phyloP scores from a whole-genome alignment of 2,113 vertebrate genomes.

The Oreochromis niloticus region DNA sequence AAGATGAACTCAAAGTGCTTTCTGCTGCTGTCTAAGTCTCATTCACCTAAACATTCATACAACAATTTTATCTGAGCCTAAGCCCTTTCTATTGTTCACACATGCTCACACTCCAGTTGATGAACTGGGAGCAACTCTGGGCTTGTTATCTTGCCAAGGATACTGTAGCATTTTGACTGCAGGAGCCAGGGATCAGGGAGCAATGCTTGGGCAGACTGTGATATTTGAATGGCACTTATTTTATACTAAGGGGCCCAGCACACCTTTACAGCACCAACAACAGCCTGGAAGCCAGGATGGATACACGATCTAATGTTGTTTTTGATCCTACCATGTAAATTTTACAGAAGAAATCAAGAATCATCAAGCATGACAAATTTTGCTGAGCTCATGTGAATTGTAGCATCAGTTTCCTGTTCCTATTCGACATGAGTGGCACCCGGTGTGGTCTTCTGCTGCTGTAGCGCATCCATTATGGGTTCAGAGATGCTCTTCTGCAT shows the following conservation, averaged over 20 bases:
- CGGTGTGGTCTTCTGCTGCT: not conserved
- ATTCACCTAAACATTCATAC: not conserved
- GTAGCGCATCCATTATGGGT: fast-evolving
- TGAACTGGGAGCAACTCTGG: not conserved
- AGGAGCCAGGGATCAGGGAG: not conserved
- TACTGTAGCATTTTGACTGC: not conserved
- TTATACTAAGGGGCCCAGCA: not conserved
- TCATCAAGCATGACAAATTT: fast-evolving
- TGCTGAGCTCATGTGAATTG: fast-evolving
- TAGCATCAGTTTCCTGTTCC: not conserved
- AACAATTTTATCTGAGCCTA: not conserved
- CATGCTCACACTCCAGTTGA: not conserved
- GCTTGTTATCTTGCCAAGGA: fast-evolving
- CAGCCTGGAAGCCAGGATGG: not conserved
- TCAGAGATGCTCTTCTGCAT: not conserved
- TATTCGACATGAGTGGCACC: not conserved
- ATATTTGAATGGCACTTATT: not conserved
- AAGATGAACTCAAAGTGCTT: not conserved
- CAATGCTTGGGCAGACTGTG: not conserved
- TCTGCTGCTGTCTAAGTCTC: not conserved
- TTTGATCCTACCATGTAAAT: not conserved
- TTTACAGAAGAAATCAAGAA: not conserved
- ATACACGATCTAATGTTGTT: not conserved
- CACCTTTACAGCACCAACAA: not conserved
- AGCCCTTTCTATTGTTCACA: not conserved